Base-by-base conservation (phyloP, 1,140 invertebrate genomes). In the Druon quercuslanigerum region DNA sequence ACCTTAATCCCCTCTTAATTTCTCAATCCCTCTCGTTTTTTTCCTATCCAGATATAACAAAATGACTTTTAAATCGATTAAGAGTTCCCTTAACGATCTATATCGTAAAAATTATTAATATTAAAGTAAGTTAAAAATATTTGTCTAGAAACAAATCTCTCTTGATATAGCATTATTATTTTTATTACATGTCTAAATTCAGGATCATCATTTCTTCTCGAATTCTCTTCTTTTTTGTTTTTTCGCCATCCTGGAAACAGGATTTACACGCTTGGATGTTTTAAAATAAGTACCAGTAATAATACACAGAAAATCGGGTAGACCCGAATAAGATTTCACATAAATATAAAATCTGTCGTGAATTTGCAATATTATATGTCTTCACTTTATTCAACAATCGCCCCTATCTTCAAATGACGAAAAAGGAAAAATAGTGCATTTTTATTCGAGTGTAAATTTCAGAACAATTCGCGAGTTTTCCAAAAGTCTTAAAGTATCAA, bases 271-370 rank as follows among this genome's bases (percentile, higher is more conserved):
- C 72, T 73, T 20, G n/a, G 33, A 1, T 54, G 72, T 73, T 40
- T 52, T 51, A 40, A 73, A 73, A 54, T 73, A 73, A 73, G 72
- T 51, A 52, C 72, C 17, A 70, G 60, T 54, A 19, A 54, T 54
- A 17, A 7, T 19, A 25, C 11, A 33, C 20, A 66, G 16, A 19
- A 33, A 66, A 66, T 66, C 16, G 60, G 60, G 14, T 33, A 40
- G 20, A 40, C 60, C n/a, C 20, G 25, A 66, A 14, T 33, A 33
- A 14, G 40, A 66, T 40, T 66, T 66, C 13, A n/a, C 25, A 66
- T 57, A 57, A 33, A 60, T 33, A 7, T 19, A 20, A 60, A 25
- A 60, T 13, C 20, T 60, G 20, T 7, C 25, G 16, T 19, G 52
- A 54, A 54, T 54, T 54, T 4, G 1, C n/a, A 54, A 46, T 9